phyloP scores from a whole-genome alignment of 2,113 vertebrate genomes.

The Elgaria multicarinata region DNA sequence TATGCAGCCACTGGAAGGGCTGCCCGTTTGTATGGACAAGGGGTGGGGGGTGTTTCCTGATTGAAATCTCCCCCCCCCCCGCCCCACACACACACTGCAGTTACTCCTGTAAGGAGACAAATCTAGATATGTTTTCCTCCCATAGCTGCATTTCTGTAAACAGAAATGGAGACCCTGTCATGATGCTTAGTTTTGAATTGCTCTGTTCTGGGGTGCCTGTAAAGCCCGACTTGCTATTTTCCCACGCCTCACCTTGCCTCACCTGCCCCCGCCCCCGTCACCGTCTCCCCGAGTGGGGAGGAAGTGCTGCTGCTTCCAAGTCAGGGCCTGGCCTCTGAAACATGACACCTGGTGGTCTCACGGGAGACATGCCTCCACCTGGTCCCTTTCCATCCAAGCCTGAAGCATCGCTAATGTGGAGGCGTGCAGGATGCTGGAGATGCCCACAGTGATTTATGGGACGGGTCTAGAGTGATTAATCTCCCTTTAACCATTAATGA shows the following conservation, averaged over 20 bases:
- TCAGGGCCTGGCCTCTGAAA: neutral
- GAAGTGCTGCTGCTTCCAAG: neutral
- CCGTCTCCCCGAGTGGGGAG: neutral
- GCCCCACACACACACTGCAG: too few relatives aligned
- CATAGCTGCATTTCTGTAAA: neutral
- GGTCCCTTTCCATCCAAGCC: neutral
- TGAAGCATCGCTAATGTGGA: constrained; percentile 31
- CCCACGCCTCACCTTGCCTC: neutral
- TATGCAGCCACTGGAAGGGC: too few relatives aligned
- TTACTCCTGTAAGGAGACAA: too few relatives aligned
- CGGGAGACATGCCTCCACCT: neutral
- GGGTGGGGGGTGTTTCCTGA: too few relatives aligned
- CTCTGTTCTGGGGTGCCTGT: neutral
- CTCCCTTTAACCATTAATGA: constrained; percentile 54
- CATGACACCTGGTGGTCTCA: neutral
- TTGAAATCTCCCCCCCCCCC: too few relatives aligned
- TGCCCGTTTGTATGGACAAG: too few relatives aligned
- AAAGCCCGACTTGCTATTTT: neutral
- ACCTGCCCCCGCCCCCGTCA: neutral
- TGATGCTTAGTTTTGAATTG: neutral
- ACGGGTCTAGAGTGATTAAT: constrained; percentile 43
- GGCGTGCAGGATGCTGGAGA: constrained; percentile 17
- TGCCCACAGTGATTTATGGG: constrained; percentile 36
- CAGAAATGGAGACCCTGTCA: neutral
- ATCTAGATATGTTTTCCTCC: too few relatives aligned